Evolutionary conservation across 2,113 vertebrate genomes (phyloP), one percentile per base, ranked within the genome.

Genomic region (Suncus etruscus): DNA sequence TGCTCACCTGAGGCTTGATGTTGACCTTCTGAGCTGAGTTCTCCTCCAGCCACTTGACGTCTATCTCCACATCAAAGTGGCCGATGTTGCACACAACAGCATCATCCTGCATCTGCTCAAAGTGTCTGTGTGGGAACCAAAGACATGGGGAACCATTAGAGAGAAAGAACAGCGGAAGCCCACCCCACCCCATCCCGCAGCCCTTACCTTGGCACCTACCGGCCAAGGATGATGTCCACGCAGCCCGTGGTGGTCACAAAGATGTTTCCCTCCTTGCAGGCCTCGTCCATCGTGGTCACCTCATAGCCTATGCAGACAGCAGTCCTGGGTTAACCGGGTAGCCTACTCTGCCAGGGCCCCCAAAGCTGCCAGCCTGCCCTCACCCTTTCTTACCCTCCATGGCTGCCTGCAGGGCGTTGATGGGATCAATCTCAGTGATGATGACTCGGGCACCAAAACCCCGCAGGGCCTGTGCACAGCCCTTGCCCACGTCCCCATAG

Each of bases 191-290:
- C 14, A 11, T 39, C 79, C 70, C 45, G 83, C 10, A 31, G 50
- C 25, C 63, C 83, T 9, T 31, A 1, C 18, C 3, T 1, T 48
- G 22, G 70, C 61, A 83, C 98, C 68, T 97, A 99, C 99, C 98
- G 98, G 96, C 98, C 99, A 94, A 98, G 70, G 90, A 99, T 98
- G 95, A 99, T 99, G 94, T 99, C 99, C 50, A 98, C 97, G 88
- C 99, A 99, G 96, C 99, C 99, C 0, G 99, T 99, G 93, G 99
- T 99, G 79, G 99, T 99, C 93, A 99, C 99, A 91, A 99, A 99
- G 94, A 99, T 99, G 96, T 99, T 99, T 92, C 99, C 99, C 87
- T 99, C 99, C 96, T 98, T 98, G 88, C 98, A 98, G 39, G 99
- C 99, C 78, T 99, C 99, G 2, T 99, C 99, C 99, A 99, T 99